Base-by-base conservation (phyloP, 2,888 invertebrate genomes). In the Sussaba pulchella region DNA sequence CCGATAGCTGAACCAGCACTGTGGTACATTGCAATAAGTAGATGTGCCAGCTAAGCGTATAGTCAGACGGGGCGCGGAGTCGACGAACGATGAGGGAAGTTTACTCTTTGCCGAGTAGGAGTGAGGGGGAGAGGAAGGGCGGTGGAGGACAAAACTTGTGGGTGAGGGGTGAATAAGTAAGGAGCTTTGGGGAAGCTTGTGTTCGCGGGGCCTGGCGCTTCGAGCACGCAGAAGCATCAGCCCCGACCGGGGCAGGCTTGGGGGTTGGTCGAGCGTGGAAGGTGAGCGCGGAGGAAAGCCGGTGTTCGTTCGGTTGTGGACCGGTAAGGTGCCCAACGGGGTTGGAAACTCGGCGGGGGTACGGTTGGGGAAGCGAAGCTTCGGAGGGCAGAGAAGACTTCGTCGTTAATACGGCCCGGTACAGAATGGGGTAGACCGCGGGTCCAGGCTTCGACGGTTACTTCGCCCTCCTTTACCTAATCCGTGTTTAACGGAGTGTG, bases 401-500 rank as follows among this genome's bases (percentile, higher is more conserved):
- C 8, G 69, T 74, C 69, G 69, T 78, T 78, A 78, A 74, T 78
- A 69, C 78, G 73, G 69, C 63, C 73, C 54, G 73, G 73, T 64
- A 70, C 69, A 64, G 69, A 79, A 79, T 74, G 64, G 67, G 79
- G 75, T 71, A 71, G 71, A 80, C 79, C 75, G 45, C 75, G 59
- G 43, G 71, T 79, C 64, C 70, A 43, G 66, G 70, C 59, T 66
- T 59, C 73, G 69, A 64, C 50, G 75, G 75, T 80, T 80, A 75
- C 79, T 75, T 80, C 79, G 52, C 61, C 67, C 75, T 75, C 61
- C 75, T 75, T 77, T 73, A 72, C 81, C 59, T 80, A 81, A 82
- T 82, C 81, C 76, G 57, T 80, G 72, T 77, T 77, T 80, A 81
- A 82, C 81, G 80, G 73, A 82, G 82, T 77, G 82, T 80, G 80